Percentiles rank a stretch among this genome's conserved stretches.
phyloP scores from a whole-genome alignment of 2,888 invertebrate genomes.

The Pegoplata infirma region DNA sequence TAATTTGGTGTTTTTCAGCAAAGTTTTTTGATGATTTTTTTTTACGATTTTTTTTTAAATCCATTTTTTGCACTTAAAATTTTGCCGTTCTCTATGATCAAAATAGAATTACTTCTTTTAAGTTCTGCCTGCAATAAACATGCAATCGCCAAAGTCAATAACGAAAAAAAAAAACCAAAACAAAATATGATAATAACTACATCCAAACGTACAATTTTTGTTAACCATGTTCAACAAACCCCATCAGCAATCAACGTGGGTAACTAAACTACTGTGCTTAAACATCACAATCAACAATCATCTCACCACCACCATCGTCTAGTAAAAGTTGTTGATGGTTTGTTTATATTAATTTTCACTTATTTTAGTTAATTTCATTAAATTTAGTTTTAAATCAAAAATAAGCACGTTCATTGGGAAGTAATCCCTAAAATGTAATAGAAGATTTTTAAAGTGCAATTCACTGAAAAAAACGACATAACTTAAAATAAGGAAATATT shows the following conservation, averaged over 20 bases:
- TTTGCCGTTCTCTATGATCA: no score
- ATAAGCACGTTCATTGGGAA: not conserved
- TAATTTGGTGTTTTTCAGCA: no score
- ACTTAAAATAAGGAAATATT: no score
- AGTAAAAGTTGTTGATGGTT: slow-evolving; percentile 61
- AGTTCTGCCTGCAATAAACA: not conserved
- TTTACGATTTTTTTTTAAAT: no score
- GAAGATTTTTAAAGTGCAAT: no score
- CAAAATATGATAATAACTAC: not conserved
- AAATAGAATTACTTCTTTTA: no score
- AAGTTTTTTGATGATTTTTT: no score
- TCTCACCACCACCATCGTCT: slow-evolving; percentile 22
- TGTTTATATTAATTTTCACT: slow-evolving; percentile 52
- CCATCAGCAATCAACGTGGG: not conserved
- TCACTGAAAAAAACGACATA: no score
- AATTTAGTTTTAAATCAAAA: not conserved
- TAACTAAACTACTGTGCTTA: not conserved
- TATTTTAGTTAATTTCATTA: slow-evolving; percentile 20
- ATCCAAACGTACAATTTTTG: no score
- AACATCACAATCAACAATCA: slow-evolving; percentile 16
- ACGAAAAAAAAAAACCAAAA: not conserved
- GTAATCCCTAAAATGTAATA: no score
- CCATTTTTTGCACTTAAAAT: no score
- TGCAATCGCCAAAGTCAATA: slow-evolving; percentile 3
- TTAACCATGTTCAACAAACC: not conserved